Conservation (phyloP, 2,113 vertebrate species). For the Nothoprocta perdicaria region DNA sequence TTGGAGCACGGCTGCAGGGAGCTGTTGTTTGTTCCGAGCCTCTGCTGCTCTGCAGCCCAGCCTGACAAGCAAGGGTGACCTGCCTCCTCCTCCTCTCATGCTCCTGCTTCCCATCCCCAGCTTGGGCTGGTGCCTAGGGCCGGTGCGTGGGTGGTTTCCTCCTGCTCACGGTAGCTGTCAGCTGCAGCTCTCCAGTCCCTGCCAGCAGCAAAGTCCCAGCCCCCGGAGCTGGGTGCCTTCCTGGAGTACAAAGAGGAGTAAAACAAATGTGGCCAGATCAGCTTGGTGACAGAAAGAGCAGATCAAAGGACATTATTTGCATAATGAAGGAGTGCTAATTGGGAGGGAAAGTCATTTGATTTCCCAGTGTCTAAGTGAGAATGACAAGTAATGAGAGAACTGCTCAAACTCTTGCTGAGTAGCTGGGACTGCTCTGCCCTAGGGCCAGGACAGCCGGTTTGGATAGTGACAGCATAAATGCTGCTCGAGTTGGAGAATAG, state of each 20-base stretch:
- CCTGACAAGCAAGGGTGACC: not conserved
- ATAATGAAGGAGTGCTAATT: constrained; percentile 70
- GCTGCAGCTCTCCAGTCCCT: not conserved
- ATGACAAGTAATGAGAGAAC: constrained; percentile 29
- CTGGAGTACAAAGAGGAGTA: constrained; percentile 15
- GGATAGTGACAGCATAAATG: rapidly evolving
- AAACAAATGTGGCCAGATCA: constrained; percentile 51
- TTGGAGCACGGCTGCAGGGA: not conserved
- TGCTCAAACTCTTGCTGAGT: not conserved
- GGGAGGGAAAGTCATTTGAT: constrained; percentile 57
- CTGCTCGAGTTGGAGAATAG: not conserved
- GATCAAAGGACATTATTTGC: constrained; percentile 71
- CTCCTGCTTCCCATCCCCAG: not conserved
- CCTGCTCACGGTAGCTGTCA: not conserved
- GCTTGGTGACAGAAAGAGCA: constrained; percentile 56
- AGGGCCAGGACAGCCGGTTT: not conserved
- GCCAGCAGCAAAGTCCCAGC: not conserved
- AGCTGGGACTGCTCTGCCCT: not conserved
- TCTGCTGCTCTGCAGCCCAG: not conserved
- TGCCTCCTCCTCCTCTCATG: not conserved
- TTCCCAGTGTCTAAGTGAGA: constrained; percentile 54
- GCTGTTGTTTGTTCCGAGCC: not conserved
- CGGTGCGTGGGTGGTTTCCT: not conserved
- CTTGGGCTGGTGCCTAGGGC: not conserved
- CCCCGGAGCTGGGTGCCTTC: constrained; percentile 32